These are phyloP conservation scores for Calephelis virginiensis DNA, from an alignment of 1,140 invertebrate genomes.

Conservation along the genomic window DNA sequence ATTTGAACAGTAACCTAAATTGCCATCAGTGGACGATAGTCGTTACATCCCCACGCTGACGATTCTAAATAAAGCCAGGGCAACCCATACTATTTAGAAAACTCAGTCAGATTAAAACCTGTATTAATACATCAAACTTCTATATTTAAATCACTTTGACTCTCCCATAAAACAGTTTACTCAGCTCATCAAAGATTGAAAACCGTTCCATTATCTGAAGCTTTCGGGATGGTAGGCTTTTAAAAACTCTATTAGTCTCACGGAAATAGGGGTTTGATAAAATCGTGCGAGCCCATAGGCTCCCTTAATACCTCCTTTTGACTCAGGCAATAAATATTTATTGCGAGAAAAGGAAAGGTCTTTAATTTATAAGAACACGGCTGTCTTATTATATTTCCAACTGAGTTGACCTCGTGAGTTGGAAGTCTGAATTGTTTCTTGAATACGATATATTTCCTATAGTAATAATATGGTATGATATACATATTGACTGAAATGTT, in stretches of 20 bases:
- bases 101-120: not conserved
- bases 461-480: no score
- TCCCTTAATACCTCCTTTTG: constrained; percentile 17
- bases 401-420: no score
- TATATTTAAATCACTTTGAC: constrained; percentile 4
- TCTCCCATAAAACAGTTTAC: constrained; percentile 4
- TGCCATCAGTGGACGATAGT: no score
- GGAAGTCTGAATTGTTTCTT: not conserved
- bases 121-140: not conserved
- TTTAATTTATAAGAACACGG: constrained; percentile 5
- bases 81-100: no score
- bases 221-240: constrained; percentile 12
- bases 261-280: constrained; percentile 14
- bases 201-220: constrained; percentile 5
- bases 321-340: constrained; percentile 15
- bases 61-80: no score
- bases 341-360: constrained; percentile 10
- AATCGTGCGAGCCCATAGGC: constrained; percentile 14
- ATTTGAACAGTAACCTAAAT: no score
- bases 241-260: constrained; percentile 16
- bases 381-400: not conserved
- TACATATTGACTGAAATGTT: no score
- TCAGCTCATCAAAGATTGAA: constrained; percentile 14
- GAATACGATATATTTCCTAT: no score
- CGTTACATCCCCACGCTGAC: no score